Evolutionary conservation across 2,888 invertebrate species (phyloP).

Genomic region (Epicampocera succincta): DNA sequence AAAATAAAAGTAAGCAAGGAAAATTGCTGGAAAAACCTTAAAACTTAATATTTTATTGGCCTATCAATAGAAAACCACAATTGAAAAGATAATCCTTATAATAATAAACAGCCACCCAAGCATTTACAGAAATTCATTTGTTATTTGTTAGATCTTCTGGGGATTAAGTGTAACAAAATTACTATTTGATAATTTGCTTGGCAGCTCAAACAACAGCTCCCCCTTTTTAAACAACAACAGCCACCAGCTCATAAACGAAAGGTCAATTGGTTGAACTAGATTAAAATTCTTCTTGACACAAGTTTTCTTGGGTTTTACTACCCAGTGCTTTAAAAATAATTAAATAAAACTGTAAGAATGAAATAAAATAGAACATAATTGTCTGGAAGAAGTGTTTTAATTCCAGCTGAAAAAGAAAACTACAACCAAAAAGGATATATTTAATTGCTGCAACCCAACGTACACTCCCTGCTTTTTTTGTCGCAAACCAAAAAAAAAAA

Average conservation of each 20-base stretch:
- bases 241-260: slow-evolving; percentile 4
- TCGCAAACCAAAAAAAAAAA: too few species aligned
- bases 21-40: slow-evolving; percentile 5
- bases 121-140: slow-evolving; percentile 13
- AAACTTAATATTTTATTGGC: slow-evolving; percentile 4
- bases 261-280: slow-evolving; percentile 41
- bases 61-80: slow-evolving; percentile 38
- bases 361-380: too few species aligned
- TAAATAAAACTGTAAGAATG: not conserved
- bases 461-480: too few species aligned
- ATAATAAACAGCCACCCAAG: slow-evolving; percentile 21
- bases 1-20: slow-evolving; percentile 9
- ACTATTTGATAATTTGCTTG: slow-evolving; percentile 27
- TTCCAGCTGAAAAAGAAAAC: not conserved
- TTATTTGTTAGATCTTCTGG: not conserved
- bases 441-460: too few species aligned
- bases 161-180: slow-evolving; percentile 5
- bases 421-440: too few species aligned
- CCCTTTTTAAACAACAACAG: not conserved
- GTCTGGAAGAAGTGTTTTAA: not conserved
- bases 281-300: not conserved
- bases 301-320: not conserved
- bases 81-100: slow-evolving; percentile 55
- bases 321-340: not conserved
- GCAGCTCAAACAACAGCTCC: not conserved